Percentiles rank a stretch among this genome's conserved stretches.
Conservation (phyloP, 2,797 vertebrate species). For the Cynodonichthys magdalenae region DNA sequence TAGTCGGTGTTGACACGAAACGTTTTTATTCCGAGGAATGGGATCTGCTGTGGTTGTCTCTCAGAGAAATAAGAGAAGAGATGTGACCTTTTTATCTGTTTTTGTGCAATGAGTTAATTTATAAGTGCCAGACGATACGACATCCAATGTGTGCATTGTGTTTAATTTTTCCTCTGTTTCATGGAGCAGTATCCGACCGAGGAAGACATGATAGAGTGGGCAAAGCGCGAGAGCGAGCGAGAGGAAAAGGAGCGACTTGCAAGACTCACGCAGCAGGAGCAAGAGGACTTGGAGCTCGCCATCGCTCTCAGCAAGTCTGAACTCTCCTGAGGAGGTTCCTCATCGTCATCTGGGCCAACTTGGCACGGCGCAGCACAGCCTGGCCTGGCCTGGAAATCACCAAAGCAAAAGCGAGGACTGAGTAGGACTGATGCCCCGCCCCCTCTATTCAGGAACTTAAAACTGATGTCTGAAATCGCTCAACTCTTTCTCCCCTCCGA, state of each 20-base stretch:
- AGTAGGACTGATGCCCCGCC: constrained; percentile 59
- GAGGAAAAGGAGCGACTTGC: constrained; percentile 96
- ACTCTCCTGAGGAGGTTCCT: constrained; percentile 84
- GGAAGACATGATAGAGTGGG: constrained; percentile 99
- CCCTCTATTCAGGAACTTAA: constrained; percentile 58
- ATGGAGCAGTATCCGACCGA: constrained; percentile 93
- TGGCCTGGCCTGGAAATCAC: constrained; percentile 61
- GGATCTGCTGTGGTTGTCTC: not conserved
- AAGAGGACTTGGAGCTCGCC: constrained; percentile 98
- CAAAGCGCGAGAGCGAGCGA: constrained; percentile 96
- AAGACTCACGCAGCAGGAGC: constrained; percentile 94
- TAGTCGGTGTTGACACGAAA: not conserved
- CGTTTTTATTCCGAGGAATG: constrained; percentile 1
- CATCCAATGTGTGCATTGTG: constrained; percentile 31
- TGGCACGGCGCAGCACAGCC: constrained; percentile 40
- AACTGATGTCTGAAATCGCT: constrained; percentile 37
- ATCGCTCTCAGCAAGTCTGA: constrained; percentile 99
- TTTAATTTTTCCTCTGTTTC: constrained; percentile 38
- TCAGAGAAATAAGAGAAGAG: not conserved
- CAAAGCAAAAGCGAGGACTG: constrained; percentile 69
- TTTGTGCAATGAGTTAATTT: too few species aligned
- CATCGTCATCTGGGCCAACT: constrained; percentile 21
- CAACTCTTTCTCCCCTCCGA: not conserved
- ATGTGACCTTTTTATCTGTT: not conserved
- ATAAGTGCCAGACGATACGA: constrained; percentile 22